These are phyloP conservation scores for Oxyruncus cristatus DNA, from an alignment of 2,113 vertebrate species.

Conservation along the genomic window DNA sequence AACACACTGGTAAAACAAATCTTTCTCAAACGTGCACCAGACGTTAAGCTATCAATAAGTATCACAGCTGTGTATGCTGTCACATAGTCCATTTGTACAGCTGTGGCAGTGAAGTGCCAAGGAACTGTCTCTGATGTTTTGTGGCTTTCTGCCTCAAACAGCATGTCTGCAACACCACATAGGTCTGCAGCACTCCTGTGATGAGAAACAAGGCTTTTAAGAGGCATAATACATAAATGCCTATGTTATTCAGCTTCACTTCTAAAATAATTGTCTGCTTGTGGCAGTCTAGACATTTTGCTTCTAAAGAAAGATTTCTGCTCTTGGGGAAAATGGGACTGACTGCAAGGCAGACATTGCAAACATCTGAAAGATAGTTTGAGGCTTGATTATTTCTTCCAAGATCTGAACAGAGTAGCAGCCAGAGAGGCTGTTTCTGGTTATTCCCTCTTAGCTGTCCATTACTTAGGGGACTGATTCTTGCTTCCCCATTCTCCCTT, in stretches of 20 bases:
- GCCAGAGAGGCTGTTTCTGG: not conserved
- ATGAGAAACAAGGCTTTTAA: not conserved
- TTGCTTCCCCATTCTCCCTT: not conserved
- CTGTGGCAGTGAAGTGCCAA: not conserved
- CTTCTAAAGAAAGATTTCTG: not conserved
- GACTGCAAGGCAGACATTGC: not conserved
- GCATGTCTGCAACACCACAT: not conserved
- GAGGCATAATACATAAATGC: not conserved
- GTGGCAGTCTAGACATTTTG: not conserved
- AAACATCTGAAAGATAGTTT: not conserved
- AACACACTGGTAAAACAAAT: not conserved
- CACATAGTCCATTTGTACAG: not conserved
- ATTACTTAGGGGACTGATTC: not conserved
- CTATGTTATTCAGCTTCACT: not conserved
- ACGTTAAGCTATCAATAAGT: not conserved
- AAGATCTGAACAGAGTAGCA: not conserved
- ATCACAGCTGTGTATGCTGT: not conserved
- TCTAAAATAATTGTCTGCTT: not conserved
- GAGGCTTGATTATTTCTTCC: not conserved
- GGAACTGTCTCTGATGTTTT: not conserved
- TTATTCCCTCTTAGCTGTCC: not conserved
- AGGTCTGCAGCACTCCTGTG: not conserved
- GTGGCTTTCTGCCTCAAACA: not conserved
- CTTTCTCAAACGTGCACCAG: not conserved
- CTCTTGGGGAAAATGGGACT: not conserved